Percentiles rank a stretch among this genome's conserved stretches.
phyloP scores from a whole-genome alignment of 2,888 invertebrate species.

The Rhodophaea formosa region DNA sequence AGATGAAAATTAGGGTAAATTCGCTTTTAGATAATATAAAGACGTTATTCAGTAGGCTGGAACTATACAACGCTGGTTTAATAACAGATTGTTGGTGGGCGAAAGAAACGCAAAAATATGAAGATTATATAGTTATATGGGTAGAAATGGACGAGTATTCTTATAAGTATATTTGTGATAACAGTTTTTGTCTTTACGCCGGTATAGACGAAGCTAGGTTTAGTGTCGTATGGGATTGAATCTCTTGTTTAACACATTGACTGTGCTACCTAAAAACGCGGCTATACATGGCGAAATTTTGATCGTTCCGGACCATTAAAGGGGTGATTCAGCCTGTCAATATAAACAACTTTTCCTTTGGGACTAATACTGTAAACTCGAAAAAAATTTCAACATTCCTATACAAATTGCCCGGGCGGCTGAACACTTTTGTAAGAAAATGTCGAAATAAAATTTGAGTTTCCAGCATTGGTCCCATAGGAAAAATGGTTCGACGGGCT shows the following conservation, averaged over 20 bases:
- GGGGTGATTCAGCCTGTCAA: too few relatives aligned
- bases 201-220: slow-evolving; percentile 54
- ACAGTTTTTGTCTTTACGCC: slow-evolving; percentile 42
- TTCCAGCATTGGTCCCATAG: too few relatives aligned
- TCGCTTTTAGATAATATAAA: slow-evolving; percentile 34
- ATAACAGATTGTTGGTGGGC: slow-evolving; percentile 43
- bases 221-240: slow-evolving; percentile 37
- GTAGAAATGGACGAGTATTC: slow-evolving; percentile 45
- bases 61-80: slow-evolving; percentile 46
- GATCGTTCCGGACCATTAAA: too few relatives aligned
- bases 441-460: too few relatives aligned
- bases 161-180: slow-evolving; percentile 39
- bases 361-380: too few relatives aligned
- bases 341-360: too few relatives aligned
- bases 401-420: too few relatives aligned
- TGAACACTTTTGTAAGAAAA: too few relatives aligned
- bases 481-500: too few relatives aligned
- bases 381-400: too few relatives aligned
- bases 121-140: slow-evolving; percentile 30
- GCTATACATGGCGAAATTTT: neutral
- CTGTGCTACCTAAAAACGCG: neutral
- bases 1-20: slow-evolving; percentile 40
- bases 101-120: slow-evolving; percentile 24
- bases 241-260: neutral
- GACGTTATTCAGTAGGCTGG: slow-evolving; percentile 40